Conservation (phyloP, 2,888 invertebrate genomes). For the Fissipunctia ypsillon region DNA sequence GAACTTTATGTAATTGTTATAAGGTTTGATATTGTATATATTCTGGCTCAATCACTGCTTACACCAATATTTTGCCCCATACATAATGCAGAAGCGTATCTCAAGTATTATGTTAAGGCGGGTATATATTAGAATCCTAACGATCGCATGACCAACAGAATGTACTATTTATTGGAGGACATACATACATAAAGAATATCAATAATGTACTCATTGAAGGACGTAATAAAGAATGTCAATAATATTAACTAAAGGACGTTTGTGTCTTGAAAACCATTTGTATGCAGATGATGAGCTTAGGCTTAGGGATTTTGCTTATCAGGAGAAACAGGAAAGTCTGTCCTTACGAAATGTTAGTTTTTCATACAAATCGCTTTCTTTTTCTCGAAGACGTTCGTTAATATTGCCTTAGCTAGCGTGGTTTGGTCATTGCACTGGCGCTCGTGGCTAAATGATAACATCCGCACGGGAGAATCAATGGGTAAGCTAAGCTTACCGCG, state of each 20-base stretch:
- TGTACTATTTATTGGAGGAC: slow-evolving; percentile 61
- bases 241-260: slow-evolving; percentile 36
- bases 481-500: too few relatives aligned
- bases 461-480: too few relatives aligned
- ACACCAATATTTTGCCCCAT: slow-evolving; percentile 63
- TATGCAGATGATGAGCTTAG: slow-evolving; percentile 17
- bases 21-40: slow-evolving; percentile 35
- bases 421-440: too few relatives aligned
- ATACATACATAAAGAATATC: slow-evolving; percentile 42
- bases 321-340: neutral
- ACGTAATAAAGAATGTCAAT: slow-evolving; percentile 48
- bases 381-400: neutral
- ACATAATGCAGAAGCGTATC: slow-evolving; percentile 67
- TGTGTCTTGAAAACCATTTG: slow-evolving; percentile 34
- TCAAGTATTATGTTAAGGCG: slow-evolving; percentile 64
- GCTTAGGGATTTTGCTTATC: neutral
- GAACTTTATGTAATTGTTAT: slow-evolving; percentile 6
- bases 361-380: neutral
- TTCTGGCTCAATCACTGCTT: slow-evolving; percentile 55
- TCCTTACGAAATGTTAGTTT: neutral
- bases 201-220: slow-evolving; percentile 60
- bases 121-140: slow-evolving; percentile 64
- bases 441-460: too few relatives aligned
- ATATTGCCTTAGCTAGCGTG: too few relatives aligned
- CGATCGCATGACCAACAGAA: slow-evolving; percentile 58